These are phyloP conservation scores for Micrasema longulum DNA, from an alignment of 1,140 invertebrate species.

Conservation along the genomic window DNA sequence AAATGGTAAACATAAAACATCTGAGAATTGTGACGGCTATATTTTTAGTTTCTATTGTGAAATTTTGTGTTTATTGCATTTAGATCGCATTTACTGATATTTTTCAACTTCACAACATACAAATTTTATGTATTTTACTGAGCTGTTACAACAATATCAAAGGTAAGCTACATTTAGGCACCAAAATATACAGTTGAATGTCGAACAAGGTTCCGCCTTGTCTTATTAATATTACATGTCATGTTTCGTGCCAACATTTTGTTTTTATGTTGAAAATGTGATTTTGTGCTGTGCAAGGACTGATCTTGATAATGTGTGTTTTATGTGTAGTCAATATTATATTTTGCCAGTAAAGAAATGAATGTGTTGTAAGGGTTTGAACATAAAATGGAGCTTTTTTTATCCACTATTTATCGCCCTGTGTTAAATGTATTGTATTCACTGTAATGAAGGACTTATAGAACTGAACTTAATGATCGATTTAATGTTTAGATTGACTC, in stretches of 20 bases:
- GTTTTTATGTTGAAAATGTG: slow-evolving; percentile 15
- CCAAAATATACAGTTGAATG: slow-evolving; percentile 10
- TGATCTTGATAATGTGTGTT: no score
- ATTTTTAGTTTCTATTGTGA: slow-evolving; percentile 35
- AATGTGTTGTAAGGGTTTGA: no score
- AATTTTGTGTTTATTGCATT: neutral
- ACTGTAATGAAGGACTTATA: no score
- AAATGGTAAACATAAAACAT: slow-evolving; percentile 51
- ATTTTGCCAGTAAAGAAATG: no score
- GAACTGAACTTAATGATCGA: no score
- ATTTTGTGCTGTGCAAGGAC: neutral
- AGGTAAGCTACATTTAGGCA: slow-evolving; percentile 9
- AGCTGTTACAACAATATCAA: slow-evolving; percentile 28
- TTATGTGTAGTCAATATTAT: no score
- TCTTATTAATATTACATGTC: slow-evolving; percentile 38
- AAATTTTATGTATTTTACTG: slow-evolving; percentile 26
- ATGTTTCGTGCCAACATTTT: slow-evolving; percentile 36
- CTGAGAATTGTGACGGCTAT: slow-evolving; percentile 45
- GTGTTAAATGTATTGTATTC: neutral
- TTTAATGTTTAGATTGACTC: slow-evolving; percentile 80
- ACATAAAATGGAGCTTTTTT: neutral
- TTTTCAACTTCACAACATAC: neutral
- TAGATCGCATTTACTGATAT: neutral
- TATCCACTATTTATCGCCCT: neutral
- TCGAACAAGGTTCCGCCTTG: slow-evolving; percentile 32